Evolutionary conservation across 1,140 invertebrate genomes (phyloP).

Genomic region (Pseudomyrmex flavicornis): DNA sequence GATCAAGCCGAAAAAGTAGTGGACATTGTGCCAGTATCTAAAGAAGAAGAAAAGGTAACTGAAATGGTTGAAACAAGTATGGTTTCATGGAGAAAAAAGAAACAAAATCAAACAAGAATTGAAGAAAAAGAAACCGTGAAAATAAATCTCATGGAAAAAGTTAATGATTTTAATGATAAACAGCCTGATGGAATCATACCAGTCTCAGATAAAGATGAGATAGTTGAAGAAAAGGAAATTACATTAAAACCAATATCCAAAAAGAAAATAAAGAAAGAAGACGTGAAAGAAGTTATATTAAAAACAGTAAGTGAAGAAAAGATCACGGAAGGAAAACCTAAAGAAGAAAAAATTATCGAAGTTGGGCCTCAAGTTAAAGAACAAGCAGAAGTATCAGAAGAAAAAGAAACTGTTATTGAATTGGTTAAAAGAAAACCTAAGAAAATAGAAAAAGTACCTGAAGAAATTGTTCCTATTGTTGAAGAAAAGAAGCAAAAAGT

Average conservation of each 20-base stretch:
- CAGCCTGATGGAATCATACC: neutral
- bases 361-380: constrained; percentile 81
- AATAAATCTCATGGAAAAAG: constrained; percentile 32
- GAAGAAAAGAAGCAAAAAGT: constrained; percentile 60
- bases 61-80: constrained; percentile 46
- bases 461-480: constrained; percentile 47
- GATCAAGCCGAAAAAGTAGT: constrained; percentile 23
- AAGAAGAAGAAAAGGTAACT: constrained; percentile 52
- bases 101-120: constrained; percentile 21
- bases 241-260: constrained; percentile 29
- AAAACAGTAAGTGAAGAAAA: constrained; percentile 71
- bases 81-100: constrained; percentile 60
- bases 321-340: constrained; percentile 78
- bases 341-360: constrained; percentile 79
- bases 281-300: constrained; percentile 46
- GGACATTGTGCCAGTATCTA: constrained; percentile 59
- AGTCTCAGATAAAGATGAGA: neutral
- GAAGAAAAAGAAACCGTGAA: constrained; percentile 38
- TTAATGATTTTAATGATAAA: neutral
- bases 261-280: constrained; percentile 13
- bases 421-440: constrained; percentile 64
- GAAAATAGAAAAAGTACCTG: constrained; percentile 45
- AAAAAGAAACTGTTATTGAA: constrained; percentile 74
- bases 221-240: constrained; percentile 6
- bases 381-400: constrained; percentile 60